These are phyloP conservation scores for Toxotes jaculatrix DNA, from an alignment of 2,113 vertebrate genomes.

Conservation along the genomic window DNA sequence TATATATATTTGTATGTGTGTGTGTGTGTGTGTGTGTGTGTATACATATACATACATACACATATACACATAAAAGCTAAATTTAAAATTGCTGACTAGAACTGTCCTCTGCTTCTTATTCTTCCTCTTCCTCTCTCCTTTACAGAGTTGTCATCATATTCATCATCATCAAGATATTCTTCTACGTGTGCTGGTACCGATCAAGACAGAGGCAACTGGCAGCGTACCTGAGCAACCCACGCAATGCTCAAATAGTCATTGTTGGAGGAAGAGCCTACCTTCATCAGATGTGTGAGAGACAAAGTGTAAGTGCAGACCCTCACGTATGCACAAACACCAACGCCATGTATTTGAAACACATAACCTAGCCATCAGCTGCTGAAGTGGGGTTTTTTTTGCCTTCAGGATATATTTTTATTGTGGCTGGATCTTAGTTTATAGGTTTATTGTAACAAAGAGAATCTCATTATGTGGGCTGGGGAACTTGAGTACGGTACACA, in stretches of 20 bases:
- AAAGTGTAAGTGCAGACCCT: constrained; percentile 80
- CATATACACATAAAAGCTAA: no score
- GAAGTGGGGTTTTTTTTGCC: background rate
- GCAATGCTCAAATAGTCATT: constrained; percentile 89
- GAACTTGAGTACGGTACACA: background rate
- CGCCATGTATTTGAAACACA: background rate
- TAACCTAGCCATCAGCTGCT: background rate
- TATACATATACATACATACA: no score
- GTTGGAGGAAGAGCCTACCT: constrained; percentile 89
- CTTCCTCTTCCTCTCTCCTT: background rate
- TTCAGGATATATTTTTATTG: background rate
- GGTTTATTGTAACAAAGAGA: background rate
- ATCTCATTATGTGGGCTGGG: background rate
- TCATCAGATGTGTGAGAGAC: constrained; percentile 88
- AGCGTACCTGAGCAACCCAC: constrained; percentile 88
- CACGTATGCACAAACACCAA: background rate
- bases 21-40: no score
- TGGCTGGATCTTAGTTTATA: background rate
- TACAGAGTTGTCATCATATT: constrained; percentile 88
- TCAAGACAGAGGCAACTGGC: constrained; percentile 89
- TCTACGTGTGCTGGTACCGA: constrained; percentile 91
- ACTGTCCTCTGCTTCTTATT: no score
- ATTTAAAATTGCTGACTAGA: no score
- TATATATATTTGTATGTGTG: no score
- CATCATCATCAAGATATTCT: constrained; percentile 90